Evolutionary conservation across 2,113 vertebrate species (phyloP), one percentile per base, ranked within the genome.

Genomic region (Lophura nycthemera): DNA sequence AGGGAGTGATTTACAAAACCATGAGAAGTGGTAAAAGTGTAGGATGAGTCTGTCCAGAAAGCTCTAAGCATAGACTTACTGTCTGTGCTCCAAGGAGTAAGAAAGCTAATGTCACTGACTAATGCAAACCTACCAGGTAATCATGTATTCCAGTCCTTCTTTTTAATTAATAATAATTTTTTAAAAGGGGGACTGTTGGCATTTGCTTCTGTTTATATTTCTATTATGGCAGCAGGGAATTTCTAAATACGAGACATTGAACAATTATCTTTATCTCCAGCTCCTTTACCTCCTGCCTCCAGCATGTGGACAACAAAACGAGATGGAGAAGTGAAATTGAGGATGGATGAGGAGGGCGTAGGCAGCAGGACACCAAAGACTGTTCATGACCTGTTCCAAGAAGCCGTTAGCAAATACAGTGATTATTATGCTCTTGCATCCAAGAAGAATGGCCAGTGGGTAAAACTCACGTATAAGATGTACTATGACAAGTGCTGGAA

Each of bases 401-500:
- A 98, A 5, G 38, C 98, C 0, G 98, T 97, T 25, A 59, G 69
- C 6, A 97, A 97, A 12, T 99, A 98, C 2, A 94, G 98, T 0
- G 45, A 95, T 19, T 91, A 77, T 16, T 91, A 95, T 0, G 99
- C 99, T 11, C 96, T 99, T 8, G 94, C 98, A 20, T 98, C 97
- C 80, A 99, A 98, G 85, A 98, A 98, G 4, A 88, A 92, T 0
- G 98, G 97, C 13, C 86, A 76, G 24, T 98, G 98, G 98, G 96
- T 93, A 42, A 97, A 88, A 24, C 63, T 99, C 19, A 98, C 78
- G 0, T 99, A 98, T 59, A 97, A n/a, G 61, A 97, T 98, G 27
- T 99, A 99, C 94, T 99, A 99, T 14, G 84, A 97, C 16, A 83
- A 95, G 34, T 99, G 99, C 72, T 97, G 98, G 86, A 97, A 75